phyloP scores from a whole-genome alignment of 2,888 invertebrate species.

The Pocota personata region DNA sequence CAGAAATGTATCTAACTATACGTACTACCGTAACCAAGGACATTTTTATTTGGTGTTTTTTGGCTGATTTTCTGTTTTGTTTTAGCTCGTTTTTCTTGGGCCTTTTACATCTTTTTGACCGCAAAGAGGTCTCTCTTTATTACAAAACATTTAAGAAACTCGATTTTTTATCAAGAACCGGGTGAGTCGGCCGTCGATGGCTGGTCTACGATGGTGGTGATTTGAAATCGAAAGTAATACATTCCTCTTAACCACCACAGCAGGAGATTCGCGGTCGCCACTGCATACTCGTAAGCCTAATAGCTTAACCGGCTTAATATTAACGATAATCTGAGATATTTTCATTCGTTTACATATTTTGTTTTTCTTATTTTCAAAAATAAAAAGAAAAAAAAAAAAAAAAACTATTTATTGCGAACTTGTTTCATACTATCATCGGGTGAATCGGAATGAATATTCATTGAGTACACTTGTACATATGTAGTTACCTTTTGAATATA shows the following conservation, averaged over 20 bases:
- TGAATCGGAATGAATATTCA: slow-evolving; percentile 55
- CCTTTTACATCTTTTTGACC: slow-evolving; percentile 19
- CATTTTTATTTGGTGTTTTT: slow-evolving; percentile 40
- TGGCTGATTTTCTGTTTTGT: slow-evolving; percentile 17
- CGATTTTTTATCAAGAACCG: slow-evolving; percentile 61
- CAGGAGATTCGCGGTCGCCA: slow-evolving; percentile 44
- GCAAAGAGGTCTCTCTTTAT: slow-evolving; percentile 55
- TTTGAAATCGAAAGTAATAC: slow-evolving; percentile 70
- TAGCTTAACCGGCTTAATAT: slow-evolving; percentile 62
- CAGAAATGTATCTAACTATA: slow-evolving; percentile 25
- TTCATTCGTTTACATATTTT: slow-evolving; percentile 39
- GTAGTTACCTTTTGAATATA: no score
- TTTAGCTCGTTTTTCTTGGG: neutral
- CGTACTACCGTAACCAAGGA: slow-evolving; percentile 41
- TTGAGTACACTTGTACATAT: slow-evolving; percentile 18
- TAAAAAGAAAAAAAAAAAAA: neutral
- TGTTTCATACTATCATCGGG: slow-evolving; percentile 19
- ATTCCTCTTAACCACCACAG: slow-evolving; percentile 65
- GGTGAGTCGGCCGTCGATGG: neutral
- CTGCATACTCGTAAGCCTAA: slow-evolving; percentile 39
- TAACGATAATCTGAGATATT: slow-evolving; percentile 56
- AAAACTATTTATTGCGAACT: slow-evolving; percentile 24
- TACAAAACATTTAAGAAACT: slow-evolving; percentile 58
- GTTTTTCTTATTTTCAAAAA: neutral
- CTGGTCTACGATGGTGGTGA: slow-evolving; percentile 15